These are phyloP conservation scores for Lepisosteus oculatus DNA, from an alignment of 2,113 vertebrate genomes.

Conservation along the genomic window DNA sequence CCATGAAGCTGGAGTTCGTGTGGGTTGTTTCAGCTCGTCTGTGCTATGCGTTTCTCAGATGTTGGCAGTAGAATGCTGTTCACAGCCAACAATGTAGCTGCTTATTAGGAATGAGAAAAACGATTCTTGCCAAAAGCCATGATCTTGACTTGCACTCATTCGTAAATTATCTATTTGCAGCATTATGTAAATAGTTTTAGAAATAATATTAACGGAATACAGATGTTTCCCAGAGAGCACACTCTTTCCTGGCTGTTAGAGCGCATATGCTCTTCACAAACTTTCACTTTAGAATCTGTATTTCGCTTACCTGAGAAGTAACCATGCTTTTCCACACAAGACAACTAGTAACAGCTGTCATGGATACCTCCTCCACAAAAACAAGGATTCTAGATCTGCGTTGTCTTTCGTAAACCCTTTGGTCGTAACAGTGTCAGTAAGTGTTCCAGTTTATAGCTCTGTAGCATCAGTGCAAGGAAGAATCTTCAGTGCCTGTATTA, in stretches of 20 bases:
- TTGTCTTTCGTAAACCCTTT: not conserved
- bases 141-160: too few species aligned
- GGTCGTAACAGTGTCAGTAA: not conserved
- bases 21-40: not conserved
- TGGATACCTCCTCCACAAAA: too few species aligned
- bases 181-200: not conserved
- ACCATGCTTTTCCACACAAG: not conserved
- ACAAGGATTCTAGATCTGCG: not conserved
- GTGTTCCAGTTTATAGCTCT: not conserved
- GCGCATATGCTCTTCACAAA: not conserved
- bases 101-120: not conserved
- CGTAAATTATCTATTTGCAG: not conserved
- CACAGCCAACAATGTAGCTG: not conserved
- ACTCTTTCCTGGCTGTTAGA: not conserved
- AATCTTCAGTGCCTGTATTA: not conserved
- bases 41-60: not conserved
- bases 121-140: not conserved
- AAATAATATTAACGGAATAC: not conserved
- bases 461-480: not conserved
- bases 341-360: not conserved
- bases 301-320: conserved; percentile 19
- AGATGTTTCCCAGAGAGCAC: conserved; percentile 1
- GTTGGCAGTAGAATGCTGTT: conserved; percentile 10
- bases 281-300: not conserved
- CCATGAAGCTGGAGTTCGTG: not conserved